Evolutionary conservation across 23 tunicate species (phyloP), one percentile per base, ranked within the genome.

Genomic region (Ciona savignyi): DNA sequence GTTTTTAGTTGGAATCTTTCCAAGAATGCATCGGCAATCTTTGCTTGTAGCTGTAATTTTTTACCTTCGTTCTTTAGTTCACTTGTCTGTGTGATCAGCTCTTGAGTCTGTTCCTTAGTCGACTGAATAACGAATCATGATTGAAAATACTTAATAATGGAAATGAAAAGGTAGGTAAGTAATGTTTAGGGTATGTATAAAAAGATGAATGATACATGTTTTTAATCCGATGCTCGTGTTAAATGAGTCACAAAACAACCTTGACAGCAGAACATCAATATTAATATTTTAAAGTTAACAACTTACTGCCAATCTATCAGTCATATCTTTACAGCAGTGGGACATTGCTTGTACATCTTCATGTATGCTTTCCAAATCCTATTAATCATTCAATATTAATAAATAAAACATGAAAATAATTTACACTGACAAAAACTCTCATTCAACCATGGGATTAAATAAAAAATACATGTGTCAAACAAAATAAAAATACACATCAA

Each of bases 31-130:
- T 73, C 77, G 0, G 90, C 96, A 1, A 90, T 74, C 31, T 95
- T 83, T 0, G 87, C 77, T 48, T 83, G 84, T 65, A 95, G 66
- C 1, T 88, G 78, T 0, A 95, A 60, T 32, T 80, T 88, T 24
- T 90, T 79, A 23, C 83, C 99, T 72, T 95, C 92, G 24, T 80
- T 78, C 63, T 88, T 78, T 25, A 95, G 72, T 30, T 80, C 77
- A 48, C 91, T 91, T 21, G 97, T 95, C 67, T 88, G 88, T 26
- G 90, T 83, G 67, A 95, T 95, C 33, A 95, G 83, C 28, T 90
- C 95, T 68, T 90, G 96, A 4, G 99, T 95, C 70, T 95, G 99
- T 72, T 90, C 90, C 35, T 95, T 95, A 29, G 99, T 90, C 6
- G 77, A 73, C 86, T 88, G 62, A 4, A 19, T 15, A 51, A 15